Conservation (phyloP, 2,888 invertebrate species). For the Erannis defoliaria region DNA sequence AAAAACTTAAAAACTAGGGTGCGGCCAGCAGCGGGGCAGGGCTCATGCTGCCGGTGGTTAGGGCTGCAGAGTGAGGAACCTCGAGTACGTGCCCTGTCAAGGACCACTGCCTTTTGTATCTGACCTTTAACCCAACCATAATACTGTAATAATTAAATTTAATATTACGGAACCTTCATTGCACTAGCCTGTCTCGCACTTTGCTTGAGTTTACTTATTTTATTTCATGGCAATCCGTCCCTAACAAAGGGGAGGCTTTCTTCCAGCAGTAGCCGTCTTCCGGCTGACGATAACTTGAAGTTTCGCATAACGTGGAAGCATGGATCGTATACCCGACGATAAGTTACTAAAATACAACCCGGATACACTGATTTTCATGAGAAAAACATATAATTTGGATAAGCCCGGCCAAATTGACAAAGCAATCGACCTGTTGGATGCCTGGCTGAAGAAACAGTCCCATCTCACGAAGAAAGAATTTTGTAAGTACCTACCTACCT, state of each 20-base stretch:
- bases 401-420: slow-evolving; percentile 51
- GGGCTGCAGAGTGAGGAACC: too few relatives aligned
- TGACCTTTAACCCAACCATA: too few relatives aligned
- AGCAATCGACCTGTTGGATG: slow-evolving; percentile 47
- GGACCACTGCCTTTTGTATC: too few relatives aligned
- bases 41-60: too few relatives aligned
- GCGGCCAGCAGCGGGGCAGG: too few relatives aligned
- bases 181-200: neutral
- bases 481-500: slow-evolving; percentile 47
- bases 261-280: too few relatives aligned
- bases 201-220: neutral
- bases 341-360: slow-evolving; percentile 43
- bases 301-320: neutral
- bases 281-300: too few relatives aligned
- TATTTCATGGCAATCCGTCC: neutral
- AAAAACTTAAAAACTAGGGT: too few relatives aligned
- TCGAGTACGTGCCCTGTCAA: too few relatives aligned
- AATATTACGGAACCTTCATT: neutral
- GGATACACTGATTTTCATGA: slow-evolving; percentile 40
- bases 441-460: slow-evolving; percentile 52
- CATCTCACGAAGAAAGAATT: slow-evolving; percentile 54
- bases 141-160: too few relatives aligned
- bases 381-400: slow-evolving; percentile 48
- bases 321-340: slow-evolving; percentile 30
- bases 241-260: too few relatives aligned